Percentiles rank a stretch among this genome's conserved stretches.
phyloP scores from a whole-genome alignment of 2,797 vertebrate genomes.

The Helostoma temminkii region DNA sequence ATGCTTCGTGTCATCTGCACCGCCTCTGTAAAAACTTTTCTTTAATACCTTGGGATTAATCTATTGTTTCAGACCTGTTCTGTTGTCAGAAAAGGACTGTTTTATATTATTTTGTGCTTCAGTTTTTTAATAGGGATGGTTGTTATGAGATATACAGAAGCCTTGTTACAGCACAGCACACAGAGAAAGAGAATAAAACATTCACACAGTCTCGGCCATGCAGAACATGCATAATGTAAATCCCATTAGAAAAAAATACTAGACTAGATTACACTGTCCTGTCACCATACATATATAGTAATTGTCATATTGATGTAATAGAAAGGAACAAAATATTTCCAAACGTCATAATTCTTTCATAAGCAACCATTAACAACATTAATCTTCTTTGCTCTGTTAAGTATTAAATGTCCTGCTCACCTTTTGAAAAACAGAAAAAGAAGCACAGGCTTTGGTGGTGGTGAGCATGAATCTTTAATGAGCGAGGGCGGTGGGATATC shows the following conservation, averaged over 20 bases:
- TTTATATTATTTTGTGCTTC: not conserved
- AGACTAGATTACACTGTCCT: not conserved
- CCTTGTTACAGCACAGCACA: not conserved
- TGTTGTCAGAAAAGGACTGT: not conserved
- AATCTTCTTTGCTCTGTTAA: conserved; percentile 28
- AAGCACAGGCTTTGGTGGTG: conserved; percentile 25
- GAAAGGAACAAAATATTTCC: conserved; percentile 27
- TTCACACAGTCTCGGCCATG: not conserved
- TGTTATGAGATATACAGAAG: not conserved
- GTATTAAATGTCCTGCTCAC: conserved; percentile 57
- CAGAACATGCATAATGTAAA: conserved; percentile 9
- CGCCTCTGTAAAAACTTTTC: not conserved
- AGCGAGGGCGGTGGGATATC: conserved; percentile 61
- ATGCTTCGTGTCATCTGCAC: conserved; percentile 14
- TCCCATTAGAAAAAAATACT: conserved; percentile 12
- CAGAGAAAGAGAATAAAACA: not conserved
- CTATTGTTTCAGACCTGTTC: conserved; percentile 11
- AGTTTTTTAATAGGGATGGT: not conserved
- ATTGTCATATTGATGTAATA: conserved; percentile 34
- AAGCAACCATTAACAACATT: conserved; percentile 31
- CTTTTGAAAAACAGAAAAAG: conserved; percentile 39
- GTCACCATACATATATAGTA: conserved; percentile 5
- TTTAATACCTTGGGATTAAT: conserved; percentile 16
- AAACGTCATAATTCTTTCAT: conserved; percentile 32
- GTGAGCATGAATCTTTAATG: conserved; percentile 74